phyloP scores from a whole-genome alignment of 2,888 invertebrate genomes.

The Toxonevra muliebris region DNA sequence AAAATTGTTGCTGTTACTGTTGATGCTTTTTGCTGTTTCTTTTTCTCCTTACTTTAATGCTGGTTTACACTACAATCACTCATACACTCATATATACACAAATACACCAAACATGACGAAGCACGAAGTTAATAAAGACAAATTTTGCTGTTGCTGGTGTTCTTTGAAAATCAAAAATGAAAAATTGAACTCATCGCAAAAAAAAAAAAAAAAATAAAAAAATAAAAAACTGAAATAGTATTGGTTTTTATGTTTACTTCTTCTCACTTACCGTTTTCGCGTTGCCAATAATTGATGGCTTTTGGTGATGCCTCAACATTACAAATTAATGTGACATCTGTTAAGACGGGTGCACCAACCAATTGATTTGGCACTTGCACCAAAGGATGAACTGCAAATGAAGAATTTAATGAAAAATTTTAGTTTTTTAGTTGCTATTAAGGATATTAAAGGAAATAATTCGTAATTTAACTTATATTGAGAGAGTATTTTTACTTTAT shows the following conservation, averaged over 20 bases:
- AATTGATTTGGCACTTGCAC: conserved; percentile 94
- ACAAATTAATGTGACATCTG: conserved; percentile 85
- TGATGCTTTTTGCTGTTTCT: conserved; percentile 22
- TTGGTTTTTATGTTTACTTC: too few relatives aligned
- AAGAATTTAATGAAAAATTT: background rate
- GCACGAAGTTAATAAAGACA: conserved; percentile 29
- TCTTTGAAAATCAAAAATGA: background rate
- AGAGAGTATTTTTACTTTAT: too few relatives aligned
- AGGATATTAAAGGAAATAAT: too few relatives aligned
- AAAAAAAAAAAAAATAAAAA: background rate
- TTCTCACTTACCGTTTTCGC: conserved; percentile 79
- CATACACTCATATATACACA: too few relatives aligned
- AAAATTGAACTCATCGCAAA: background rate
- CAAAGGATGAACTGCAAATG: conserved; percentile 82
- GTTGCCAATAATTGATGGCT: conserved; percentile 94
- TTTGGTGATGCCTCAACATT: conserved; percentile 92
- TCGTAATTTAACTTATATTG: too few relatives aligned
- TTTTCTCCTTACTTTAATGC: conserved; percentile 9
- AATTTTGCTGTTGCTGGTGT: conserved; percentile 8
- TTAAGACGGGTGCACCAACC: conserved; percentile 86
- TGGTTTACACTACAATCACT: too few relatives aligned
- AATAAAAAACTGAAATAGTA: too few relatives aligned
- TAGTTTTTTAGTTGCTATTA: too few relatives aligned
- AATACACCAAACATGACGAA: background rate
- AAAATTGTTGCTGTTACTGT: background rate